Evolutionary conservation across 2,888 invertebrate genomes (phyloP).

Genomic region (Furcula furcula): DNA sequence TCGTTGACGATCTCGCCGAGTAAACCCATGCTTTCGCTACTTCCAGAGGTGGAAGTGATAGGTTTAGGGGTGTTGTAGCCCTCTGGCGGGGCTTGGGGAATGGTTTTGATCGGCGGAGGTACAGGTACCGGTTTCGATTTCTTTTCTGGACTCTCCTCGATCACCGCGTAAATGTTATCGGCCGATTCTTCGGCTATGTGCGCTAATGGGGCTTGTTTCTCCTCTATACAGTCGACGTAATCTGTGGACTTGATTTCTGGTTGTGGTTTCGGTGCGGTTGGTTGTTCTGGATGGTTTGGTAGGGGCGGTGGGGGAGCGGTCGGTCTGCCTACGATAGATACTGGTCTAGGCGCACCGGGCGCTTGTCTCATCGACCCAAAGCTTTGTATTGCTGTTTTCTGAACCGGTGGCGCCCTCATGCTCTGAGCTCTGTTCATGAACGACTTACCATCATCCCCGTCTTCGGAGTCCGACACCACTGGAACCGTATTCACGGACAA

Average conservation of each 20-base stretch:
- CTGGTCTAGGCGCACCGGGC: constrained; percentile 84
- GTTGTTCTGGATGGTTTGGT: constrained; percentile 75
- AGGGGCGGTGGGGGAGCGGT: constrained; percentile 89
- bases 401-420: constrained; percentile 84
- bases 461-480: constrained; percentile 77
- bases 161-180: constrained; percentile 94
- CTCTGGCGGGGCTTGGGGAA: constrained; percentile 67
- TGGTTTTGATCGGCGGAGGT: constrained; percentile 51
- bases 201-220: constrained; percentile 82
- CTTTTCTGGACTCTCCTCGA: constrained; percentile 87
- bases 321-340: constrained; percentile 88
- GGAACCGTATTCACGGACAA: constrained; percentile 82
- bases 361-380: constrained; percentile 93
- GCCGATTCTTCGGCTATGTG: constrained; percentile 84
- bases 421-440: constrained; percentile 91
- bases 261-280: constrained; percentile 72
- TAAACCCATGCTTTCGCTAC: constrained; percentile 87
- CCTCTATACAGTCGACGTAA: constrained; percentile 91
- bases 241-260: constrained; percentile 70
- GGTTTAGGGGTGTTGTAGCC: constrained; percentile 74
- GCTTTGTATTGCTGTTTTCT: constrained; percentile 85
- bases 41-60: constrained; percentile 70
- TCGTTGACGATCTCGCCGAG: constrained; percentile 93
- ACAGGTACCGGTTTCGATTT: constrained; percentile 62
- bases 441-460: constrained; percentile 77